A percentile compares a stretch with the other conserved stretches of the same genome.
Conservation (phyloP, 2,113 vertebrate genomes). For the Hemichromis elongatus region DNA sequence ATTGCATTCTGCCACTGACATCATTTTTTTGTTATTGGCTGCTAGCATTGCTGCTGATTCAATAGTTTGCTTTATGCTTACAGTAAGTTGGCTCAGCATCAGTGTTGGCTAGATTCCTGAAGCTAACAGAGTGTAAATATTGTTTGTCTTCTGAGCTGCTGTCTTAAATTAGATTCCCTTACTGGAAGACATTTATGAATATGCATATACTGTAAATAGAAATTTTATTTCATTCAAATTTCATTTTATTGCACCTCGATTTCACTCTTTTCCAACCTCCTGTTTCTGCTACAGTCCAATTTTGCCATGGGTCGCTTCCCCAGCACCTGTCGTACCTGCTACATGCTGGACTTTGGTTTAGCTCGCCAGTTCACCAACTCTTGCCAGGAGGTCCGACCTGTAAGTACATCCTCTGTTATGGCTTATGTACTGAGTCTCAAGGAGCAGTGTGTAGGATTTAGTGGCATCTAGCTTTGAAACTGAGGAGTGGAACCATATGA, state of each 20-base stretch:
- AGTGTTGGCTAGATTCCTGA: neutral
- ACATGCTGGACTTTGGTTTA: constrained; percentile 98
- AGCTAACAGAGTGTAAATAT: neutral
- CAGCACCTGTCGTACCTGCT: constrained; percentile 95
- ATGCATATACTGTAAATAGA: neutral
- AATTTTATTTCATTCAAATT: neutral
- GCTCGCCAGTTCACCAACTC: constrained; percentile 98
- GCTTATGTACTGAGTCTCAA: neutral
- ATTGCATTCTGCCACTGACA: neutral
- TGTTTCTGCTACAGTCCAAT: constrained; percentile 81
- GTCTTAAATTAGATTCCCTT: neutral
- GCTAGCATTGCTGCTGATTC: neutral
- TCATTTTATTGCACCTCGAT: neutral
- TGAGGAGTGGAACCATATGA: neutral
- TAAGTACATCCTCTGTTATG: constrained; percentile 69
- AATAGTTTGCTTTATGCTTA: neutral
- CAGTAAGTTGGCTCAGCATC: neutral
- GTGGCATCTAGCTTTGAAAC: neutral
- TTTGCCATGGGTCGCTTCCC: constrained; percentile 98
- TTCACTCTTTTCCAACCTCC: neutral
- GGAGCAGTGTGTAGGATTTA: neutral
- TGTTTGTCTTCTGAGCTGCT: neutral
- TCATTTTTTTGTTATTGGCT: neutral
- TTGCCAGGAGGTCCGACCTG: constrained; percentile 95
- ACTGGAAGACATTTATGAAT: neutral